Evolutionary conservation across 2,113 vertebrate genomes (phyloP).

Genomic region (Marmota monax): DNA sequence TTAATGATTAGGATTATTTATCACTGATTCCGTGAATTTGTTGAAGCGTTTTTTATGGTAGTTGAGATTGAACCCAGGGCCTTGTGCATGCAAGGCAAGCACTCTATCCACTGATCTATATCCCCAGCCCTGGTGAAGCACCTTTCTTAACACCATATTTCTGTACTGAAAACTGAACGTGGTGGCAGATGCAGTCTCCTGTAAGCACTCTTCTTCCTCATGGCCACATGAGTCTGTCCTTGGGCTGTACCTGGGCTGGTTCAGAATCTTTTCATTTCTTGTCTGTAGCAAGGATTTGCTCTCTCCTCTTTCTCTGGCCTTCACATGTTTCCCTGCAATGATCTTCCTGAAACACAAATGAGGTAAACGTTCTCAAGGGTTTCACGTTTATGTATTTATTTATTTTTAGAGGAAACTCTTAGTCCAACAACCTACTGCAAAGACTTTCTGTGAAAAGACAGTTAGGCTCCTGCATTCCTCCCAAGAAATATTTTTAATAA

Average conservation of each 20-base stretch:
- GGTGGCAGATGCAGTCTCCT: not conserved
- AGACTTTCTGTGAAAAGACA: not conserved
- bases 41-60: not conserved
- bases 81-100: too few species aligned
- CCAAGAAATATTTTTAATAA: not conserved
- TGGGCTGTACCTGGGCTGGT: not conserved
- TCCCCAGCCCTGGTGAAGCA: not conserved
- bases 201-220: not conserved
- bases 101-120: too few species aligned
- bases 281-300: not conserved
- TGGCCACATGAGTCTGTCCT: not conserved
- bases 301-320: not conserved
- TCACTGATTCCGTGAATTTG: not conserved
- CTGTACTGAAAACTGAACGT: not conserved
- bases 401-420: not conserved
- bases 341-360: slow-evolving; percentile 35
- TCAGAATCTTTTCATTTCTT: not conserved
- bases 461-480: not conserved
- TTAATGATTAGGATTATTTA: not conserved
- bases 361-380: not conserved
- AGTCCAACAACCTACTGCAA: not conserved
- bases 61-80: too few species aligned
- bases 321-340: not conserved
- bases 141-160: not conserved
- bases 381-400: not conserved